Percentiles rank a stretch among this genome's conserved stretches.
Conservation (phyloP, 2,113 vertebrate genomes). For the Anolis carolinensis region DNA sequence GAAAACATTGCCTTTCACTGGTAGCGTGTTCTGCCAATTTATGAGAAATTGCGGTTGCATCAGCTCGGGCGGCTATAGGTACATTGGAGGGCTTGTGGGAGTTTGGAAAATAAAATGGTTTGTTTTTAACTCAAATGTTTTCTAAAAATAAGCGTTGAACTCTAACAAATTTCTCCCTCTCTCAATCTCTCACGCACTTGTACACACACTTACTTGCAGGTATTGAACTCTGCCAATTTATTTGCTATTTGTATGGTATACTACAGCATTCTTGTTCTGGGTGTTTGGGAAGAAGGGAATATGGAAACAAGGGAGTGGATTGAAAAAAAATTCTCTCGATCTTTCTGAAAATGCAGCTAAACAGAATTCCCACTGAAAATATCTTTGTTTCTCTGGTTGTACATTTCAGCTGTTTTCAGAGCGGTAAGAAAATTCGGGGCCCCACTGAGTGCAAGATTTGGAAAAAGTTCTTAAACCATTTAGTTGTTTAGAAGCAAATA, state of each 20-base stretch:
- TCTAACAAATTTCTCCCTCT: not conserved
- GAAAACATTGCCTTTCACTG: slow-evolving; percentile 3
- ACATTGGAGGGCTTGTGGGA: not conserved
- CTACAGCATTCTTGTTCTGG: not conserved
- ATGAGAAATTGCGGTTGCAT: slow-evolving; percentile 17
- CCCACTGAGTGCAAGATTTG: not conserved
- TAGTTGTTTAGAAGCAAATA: too few relatives aligned
- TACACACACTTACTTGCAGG: not conserved
- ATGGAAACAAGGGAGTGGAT: not conserved
- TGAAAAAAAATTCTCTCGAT: not conserved
- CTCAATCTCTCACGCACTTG: too few relatives aligned
- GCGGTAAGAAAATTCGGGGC: not conserved
- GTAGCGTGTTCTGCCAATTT: slow-evolving; percentile 9
- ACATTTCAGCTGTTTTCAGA: not conserved
- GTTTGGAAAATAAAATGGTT: slow-evolving; percentile 2
- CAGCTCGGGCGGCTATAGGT: not conserved
- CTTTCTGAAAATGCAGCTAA: not conserved
- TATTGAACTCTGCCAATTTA: not conserved
- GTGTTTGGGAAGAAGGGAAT: not conserved
- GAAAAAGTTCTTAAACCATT: too few relatives aligned
- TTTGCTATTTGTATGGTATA: not conserved
- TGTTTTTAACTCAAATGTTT: not conserved
- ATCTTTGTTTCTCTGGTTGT: not conserved
- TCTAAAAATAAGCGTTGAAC: not conserved
- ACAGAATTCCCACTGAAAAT: not conserved